Percentiles rank a stretch among this genome's conserved stretches.
phyloP scores from a whole-genome alignment of 2,888 invertebrate genomes.

The Camptogramma bilineatum region DNA sequence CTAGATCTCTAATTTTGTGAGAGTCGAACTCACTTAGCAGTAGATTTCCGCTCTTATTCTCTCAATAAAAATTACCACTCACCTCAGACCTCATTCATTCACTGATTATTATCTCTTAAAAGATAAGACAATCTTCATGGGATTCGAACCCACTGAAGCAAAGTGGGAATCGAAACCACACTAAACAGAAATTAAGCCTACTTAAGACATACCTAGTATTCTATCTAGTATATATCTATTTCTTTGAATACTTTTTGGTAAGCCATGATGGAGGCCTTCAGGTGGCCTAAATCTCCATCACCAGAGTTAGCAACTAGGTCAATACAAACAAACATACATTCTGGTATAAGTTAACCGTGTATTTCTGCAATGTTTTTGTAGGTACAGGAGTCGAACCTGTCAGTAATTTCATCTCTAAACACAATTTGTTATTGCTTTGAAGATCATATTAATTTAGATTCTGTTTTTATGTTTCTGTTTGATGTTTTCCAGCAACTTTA shows the following conservation, averaged over 20 bases:
- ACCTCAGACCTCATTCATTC: too few species aligned
- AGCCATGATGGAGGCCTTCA: too few species aligned
- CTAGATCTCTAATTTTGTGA: too few species aligned
- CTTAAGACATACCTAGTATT: not conserved
- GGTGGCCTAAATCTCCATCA: too few species aligned
- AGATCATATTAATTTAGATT: not conserved
- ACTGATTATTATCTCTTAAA: not conserved
- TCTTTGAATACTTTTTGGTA: too few species aligned
- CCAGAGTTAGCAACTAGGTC: too few species aligned
- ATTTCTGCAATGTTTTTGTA: not conserved
- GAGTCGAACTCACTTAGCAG: too few species aligned
- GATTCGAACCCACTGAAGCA: not conserved
- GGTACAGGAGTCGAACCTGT: constrained; percentile 10
- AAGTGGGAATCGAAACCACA: not conserved
- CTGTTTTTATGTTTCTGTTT: not conserved
- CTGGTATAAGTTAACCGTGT: too few species aligned
- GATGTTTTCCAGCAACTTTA: not conserved
- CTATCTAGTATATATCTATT: too few species aligned
- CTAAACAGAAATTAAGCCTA: not conserved
- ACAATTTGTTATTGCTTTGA: not conserved
- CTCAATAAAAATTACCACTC: too few species aligned
- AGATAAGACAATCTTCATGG: not conserved
- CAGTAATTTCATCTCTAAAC: not conserved
- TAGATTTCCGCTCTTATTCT: too few species aligned
- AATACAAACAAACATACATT: too few species aligned